Evolutionary conservation across 2,888 invertebrate species (phyloP).

Genomic region (Drosophila formosana): DNA sequence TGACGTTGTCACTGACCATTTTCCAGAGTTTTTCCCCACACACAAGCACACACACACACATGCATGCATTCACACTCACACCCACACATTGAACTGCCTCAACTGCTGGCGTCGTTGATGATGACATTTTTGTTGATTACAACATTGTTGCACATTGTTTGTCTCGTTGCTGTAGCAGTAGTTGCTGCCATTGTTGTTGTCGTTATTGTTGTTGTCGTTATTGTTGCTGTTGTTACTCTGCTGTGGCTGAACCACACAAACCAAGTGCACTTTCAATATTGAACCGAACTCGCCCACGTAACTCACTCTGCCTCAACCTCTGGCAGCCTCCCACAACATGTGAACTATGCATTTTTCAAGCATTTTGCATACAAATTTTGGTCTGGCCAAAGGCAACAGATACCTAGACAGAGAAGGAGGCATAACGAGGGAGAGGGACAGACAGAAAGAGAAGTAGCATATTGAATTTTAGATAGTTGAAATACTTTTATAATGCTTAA

Average conservation of each 20-base stretch:
- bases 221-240: conserved; percentile 25
- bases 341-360: conserved; percentile 68
- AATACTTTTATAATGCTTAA: conserved; percentile 37
- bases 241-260: conserved; percentile 64
- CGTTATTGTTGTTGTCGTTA: conserved; percentile 20
- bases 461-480: conserved; percentile 49
- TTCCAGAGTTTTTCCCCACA: conserved; percentile 39
- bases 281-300: conserved; percentile 40
- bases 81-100: conserved; percentile 8
- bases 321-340: conserved; percentile 42
- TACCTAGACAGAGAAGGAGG: background rate
- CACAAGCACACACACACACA: conserved; percentile 1
- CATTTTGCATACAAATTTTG: conserved; percentile 66
- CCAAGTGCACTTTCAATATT: conserved; percentile 69
- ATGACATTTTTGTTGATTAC: conserved; percentile 73
- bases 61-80: conserved; percentile 1
- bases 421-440: background rate
- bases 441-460: conserved; percentile 16
- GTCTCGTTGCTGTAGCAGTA: conserved; percentile 48
- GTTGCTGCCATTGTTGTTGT: conserved; percentile 12
- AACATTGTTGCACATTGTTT: conserved; percentile 70
- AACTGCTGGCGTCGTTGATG: conserved; percentile 57
- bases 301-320: background rate
- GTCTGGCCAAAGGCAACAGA: conserved; percentile 33
- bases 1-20: conserved; percentile 63